Evolutionary conservation across 2,797 vertebrate genomes (phyloP), one percentile per base, ranked within the genome.

Genomic region (Morelia viridis): DNA sequence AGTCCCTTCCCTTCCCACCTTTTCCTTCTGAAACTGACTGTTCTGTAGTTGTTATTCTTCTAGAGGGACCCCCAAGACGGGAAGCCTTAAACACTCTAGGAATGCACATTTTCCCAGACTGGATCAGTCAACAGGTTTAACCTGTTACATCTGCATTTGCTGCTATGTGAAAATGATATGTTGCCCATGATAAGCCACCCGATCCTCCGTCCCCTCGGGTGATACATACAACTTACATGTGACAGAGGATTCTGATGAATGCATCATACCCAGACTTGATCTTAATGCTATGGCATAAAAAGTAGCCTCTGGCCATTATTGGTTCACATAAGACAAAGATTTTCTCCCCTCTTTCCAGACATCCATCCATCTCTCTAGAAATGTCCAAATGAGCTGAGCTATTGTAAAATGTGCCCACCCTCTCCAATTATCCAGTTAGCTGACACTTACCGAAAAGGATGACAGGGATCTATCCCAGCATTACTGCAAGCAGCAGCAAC

Each of bases 21-120:
- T 71, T 71, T 84, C 17, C 2, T 26, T 13, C n/a, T 26, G 8
- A 61, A 56, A 22, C 41, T 35, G 22, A 15, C 15, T 24, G 4
- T 24, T 41, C 7, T 26, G 5, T 28, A 35, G n/a, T 17, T 57
- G 46, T 56, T 65, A 13, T 62, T 57, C 50, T 57, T 91, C 28
- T 57, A 28, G 11, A 80, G 4, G 26, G 41, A 13, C 31, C 46
- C 15, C 15, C 17, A 8, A 24, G 50, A 80, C 28, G 24, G 3
- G 60, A 64, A 68, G 35, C 19, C 10, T 76, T 22, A n/a, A 93
- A 86, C 19, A 89, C 4, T 64, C 86, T 65, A 93, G 91, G 90
- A 87, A 91, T n/a, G 13, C 0, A 0, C 19, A 61, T 41, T 89
- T 89, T 93, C 86, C 85, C 56, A 41, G 92, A 61, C 35, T 0